Evolutionary conservation across 92 coral and sea anemone genomes (phyloP).

Genomic region (Hydrozoanthus gracilis): DNA sequence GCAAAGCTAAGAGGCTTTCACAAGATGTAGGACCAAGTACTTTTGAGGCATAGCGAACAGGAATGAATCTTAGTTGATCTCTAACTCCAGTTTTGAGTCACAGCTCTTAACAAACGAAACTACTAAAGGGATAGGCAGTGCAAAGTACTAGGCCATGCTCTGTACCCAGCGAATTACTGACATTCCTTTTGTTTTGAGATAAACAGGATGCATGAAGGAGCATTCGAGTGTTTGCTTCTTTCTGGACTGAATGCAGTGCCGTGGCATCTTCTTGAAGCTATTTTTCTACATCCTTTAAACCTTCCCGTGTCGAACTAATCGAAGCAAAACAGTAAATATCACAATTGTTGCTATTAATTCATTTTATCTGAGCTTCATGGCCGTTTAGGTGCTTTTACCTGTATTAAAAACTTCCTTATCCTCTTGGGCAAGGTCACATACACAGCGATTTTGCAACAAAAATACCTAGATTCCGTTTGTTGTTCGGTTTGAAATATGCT

Average conservation of each 20-base stretch:
- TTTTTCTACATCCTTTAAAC: not conserved
- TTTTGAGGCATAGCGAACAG: not conserved
- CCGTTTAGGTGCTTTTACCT: not conserved
- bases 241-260: conserved; percentile 9
- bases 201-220: conserved; percentile 8
- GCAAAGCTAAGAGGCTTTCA: conserved; percentile 1
- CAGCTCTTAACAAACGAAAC: conserved; percentile 1
- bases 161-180: conserved; percentile 1
- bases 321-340: conserved; percentile 3
- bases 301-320: conserved; percentile 2
- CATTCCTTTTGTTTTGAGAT: not conserved
- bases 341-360: not conserved
- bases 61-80: conserved; percentile 16
- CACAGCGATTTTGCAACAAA: conserved; percentile 10
- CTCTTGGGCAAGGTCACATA: conserved; percentile 17
- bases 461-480: conserved; percentile 5
- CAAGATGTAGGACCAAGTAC: conserved; percentile 10
- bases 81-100: conserved; percentile 16
- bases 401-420: not conserved
- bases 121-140: not conserved
- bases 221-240: conserved; percentile 27
- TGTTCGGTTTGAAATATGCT: not conserved
- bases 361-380: not conserved
- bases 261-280: conserved; percentile 4
- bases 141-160: not conserved